A percentile compares a stretch with the other conserved stretches of the same genome.
Conservation (phyloP, 2,797 vertebrate species). For the Myotis myotis region DNA sequence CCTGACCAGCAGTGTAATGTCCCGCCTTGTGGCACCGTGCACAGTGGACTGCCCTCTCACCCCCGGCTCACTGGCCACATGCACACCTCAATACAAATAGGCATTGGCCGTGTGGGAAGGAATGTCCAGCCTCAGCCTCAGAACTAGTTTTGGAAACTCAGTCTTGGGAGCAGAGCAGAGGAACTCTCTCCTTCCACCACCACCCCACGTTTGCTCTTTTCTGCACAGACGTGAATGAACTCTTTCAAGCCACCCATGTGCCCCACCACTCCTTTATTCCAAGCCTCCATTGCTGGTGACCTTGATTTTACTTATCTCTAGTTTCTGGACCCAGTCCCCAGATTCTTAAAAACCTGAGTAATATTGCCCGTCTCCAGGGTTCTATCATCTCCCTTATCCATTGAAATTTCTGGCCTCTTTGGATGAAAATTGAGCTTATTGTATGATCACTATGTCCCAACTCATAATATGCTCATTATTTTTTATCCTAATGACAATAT, state of each 20-base stretch:
- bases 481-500: not conserved
- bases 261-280: not conserved
- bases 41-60: not conserved
- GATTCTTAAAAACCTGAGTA: not conserved
- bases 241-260: not conserved
- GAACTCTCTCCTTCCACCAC: not conserved
- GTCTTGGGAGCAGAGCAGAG: not conserved
- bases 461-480: not conserved
- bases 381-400: not conserved
- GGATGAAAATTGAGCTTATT: not conserved
- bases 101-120: not conserved
- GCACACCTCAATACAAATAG: not conserved
- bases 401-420: not conserved
- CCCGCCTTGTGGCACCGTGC: not conserved
- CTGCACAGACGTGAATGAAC: not conserved
- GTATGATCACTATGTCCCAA: not conserved
- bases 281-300: not conserved
- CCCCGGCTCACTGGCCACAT: not conserved
- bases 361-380: not conserved
- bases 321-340: not conserved
- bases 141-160: not conserved
- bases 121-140: not conserved
- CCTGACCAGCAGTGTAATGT: fast-evolving
- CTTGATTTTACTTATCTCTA: not conserved
- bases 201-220: not conserved